Conservation (phyloP, 2,888 invertebrate species). For the Leptopilina syphax region DNA sequence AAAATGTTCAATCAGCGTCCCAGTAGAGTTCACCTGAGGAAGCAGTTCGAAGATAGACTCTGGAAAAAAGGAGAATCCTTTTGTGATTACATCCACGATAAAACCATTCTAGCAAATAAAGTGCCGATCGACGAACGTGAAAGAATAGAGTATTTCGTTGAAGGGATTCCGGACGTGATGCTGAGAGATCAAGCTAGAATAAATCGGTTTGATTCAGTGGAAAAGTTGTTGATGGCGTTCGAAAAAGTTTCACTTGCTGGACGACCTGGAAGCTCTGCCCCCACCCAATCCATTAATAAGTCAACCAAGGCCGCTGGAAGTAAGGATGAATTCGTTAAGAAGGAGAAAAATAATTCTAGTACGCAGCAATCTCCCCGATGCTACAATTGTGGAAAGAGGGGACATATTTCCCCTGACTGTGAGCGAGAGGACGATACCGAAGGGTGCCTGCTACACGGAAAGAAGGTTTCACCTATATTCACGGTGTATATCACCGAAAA, state of each 20-base stretch:
- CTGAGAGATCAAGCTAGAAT: slow-evolving; percentile 48
- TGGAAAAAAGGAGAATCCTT: slow-evolving; percentile 48
- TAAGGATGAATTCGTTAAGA: neutral
- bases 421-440: neutral
- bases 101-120: slow-evolving; percentile 47
- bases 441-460: slow-evolving; percentile 17
- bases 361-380: neutral
- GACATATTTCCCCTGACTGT: neutral
- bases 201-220: slow-evolving; percentile 34
- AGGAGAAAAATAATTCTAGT: neutral
- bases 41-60: slow-evolving; percentile 44
- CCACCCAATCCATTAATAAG: neutral
- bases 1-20: slow-evolving; percentile 43
- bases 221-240: slow-evolving; percentile 44
- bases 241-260: slow-evolving; percentile 31
- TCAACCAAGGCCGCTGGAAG: neutral
- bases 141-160: slow-evolving; percentile 48
- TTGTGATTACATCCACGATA: slow-evolving; percentile 49
- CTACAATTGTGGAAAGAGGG: slow-evolving; percentile 31
- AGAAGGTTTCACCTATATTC: no score
- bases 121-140: slow-evolving; percentile 47
- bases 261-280: neutral
- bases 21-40: slow-evolving; percentile 30
- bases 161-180: slow-evolving; percentile 47
- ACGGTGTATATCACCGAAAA: no score